These are phyloP conservation scores for Oxyura jamaicensis DNA, from an alignment of 2,113 vertebrate genomes.

Conservation along the genomic window DNA sequence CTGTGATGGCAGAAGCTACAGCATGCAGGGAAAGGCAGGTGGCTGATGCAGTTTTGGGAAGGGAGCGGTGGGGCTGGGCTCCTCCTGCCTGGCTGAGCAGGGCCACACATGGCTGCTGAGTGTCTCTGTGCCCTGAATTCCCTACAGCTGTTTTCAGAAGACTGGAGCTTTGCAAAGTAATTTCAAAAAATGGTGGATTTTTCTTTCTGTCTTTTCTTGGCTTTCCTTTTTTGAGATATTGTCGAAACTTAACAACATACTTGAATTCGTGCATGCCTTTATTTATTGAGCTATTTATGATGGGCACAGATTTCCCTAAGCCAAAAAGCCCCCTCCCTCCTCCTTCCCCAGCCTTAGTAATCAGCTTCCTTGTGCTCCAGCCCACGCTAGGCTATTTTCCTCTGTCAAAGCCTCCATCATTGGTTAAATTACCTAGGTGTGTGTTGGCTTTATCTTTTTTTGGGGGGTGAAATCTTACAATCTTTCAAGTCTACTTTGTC, in stretches of 20 bases:
- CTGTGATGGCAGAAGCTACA: neutral
- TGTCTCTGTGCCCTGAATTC: neutral
- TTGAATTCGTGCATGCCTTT: slow-evolving; percentile 46
- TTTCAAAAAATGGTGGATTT: neutral
- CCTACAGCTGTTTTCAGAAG: neutral
- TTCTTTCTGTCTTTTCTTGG: slow-evolving; percentile 17
- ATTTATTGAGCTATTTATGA: slow-evolving; percentile 60
- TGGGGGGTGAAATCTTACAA: neutral
- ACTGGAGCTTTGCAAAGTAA: neutral
- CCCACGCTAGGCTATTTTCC: slow-evolving; percentile 65
- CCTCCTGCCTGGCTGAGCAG: neutral
- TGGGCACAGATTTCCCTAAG: slow-evolving; percentile 60
- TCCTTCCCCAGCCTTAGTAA: slow-evolving; percentile 62
- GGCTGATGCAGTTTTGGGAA: neutral
- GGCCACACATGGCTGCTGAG: neutral
- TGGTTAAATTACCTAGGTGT: slow-evolving; percentile 50
- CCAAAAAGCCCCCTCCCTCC: slow-evolving; percentile 62
- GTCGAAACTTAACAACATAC: slow-evolving; percentile 29
- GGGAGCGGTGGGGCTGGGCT: neutral
- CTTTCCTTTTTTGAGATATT: neutral
- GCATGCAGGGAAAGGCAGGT: neutral
- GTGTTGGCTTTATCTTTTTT: slow-evolving; percentile 29
- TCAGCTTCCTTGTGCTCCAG: slow-evolving; percentile 56
- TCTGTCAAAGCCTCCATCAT: slow-evolving; percentile 41
- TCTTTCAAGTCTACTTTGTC: neutral